phyloP scores from a whole-genome alignment of 2,113 vertebrate species.

The Nansenia antarctica region DNA sequence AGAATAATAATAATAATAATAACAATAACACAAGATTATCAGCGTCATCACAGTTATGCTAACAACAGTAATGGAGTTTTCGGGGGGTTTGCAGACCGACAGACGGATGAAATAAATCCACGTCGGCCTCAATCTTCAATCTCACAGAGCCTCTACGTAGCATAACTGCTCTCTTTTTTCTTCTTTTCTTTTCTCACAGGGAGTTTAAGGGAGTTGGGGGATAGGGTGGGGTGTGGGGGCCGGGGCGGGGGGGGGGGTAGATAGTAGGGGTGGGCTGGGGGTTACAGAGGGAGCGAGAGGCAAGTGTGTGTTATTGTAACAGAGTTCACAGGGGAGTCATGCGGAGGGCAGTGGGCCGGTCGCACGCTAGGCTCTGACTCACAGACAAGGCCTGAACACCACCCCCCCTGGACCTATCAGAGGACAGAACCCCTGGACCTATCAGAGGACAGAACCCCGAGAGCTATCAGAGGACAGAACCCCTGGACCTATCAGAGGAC shows the following conservation, averaged over 20 bases:
- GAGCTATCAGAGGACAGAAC: no score
- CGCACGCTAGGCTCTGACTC: conserved; percentile 69
- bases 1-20: conserved; percentile 64
- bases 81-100: conserved; percentile 27
- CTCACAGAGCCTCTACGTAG: conserved; percentile 38
- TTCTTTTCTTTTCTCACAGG: conserved; percentile 40
- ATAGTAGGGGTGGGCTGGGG: conserved; percentile 37
- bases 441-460: not conserved
- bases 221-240: conserved; percentile 32
- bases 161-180: not conserved
- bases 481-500: no score
- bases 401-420: conserved; percentile 40
- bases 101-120: conserved; percentile 46
- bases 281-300: conserved; percentile 57
- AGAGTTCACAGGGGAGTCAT: conserved; percentile 73
- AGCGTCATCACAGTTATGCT: conserved; percentile 70
- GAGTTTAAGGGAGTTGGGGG: conserved; percentile 37
- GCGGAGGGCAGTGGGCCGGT: conserved; percentile 70
- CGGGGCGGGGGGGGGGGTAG: conserved; percentile 41
- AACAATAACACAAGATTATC: conserved; percentile 69
- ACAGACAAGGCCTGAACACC: conserved; percentile 44
- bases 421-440: no score
- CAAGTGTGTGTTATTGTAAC: conserved; percentile 74
- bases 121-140: conserved; percentile 61
- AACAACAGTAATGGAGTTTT: conserved; percentile 64